These are phyloP conservation scores for Megastigmus dorsalis DNA, from an alignment of 2,888 invertebrate species.

Conservation along the genomic window DNA sequence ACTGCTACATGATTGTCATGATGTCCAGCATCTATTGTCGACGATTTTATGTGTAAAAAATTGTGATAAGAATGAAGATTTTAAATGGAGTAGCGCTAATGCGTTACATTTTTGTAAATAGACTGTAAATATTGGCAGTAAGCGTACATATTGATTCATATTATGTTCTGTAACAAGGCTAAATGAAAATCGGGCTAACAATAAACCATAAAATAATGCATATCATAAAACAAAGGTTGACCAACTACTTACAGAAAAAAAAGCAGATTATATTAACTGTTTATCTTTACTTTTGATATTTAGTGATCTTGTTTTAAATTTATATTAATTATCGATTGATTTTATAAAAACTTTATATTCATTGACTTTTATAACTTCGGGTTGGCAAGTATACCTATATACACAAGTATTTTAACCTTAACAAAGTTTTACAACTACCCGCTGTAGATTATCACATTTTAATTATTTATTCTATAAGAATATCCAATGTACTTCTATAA, in stretches of 20 bases:
- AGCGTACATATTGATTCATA: conserved; percentile 42
- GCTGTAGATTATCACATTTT: background rate
- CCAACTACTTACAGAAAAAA: conserved; percentile 38
- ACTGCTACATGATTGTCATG: conserved; percentile 29
- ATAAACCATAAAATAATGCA: conserved; percentile 47
- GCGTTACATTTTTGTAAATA: conserved; percentile 46
- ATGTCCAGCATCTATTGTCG: conserved; percentile 37
- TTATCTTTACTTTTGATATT: background rate
- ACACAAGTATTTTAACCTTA: background rate
- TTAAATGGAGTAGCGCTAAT: conserved; percentile 27
- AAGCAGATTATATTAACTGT: background rate
- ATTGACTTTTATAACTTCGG: background rate
- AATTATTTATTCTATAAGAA: background rate
- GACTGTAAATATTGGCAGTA: conserved; percentile 45
- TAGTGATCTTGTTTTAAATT: background rate
- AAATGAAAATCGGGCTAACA: conserved; percentile 26
- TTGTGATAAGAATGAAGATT: conserved; percentile 43
- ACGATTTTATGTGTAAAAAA: conserved; percentile 48
- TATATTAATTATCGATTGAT: background rate
- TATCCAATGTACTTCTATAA: background rate
- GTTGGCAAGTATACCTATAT: background rate
- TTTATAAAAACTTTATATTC: background rate
- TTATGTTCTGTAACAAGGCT: conserved; percentile 38
- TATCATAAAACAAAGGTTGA: conserved; percentile 51
- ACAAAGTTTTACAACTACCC: conserved; percentile 11